phyloP scores from a whole-genome alignment of 1,140 invertebrate genomes.

The Andrena cerasifolii region DNA sequence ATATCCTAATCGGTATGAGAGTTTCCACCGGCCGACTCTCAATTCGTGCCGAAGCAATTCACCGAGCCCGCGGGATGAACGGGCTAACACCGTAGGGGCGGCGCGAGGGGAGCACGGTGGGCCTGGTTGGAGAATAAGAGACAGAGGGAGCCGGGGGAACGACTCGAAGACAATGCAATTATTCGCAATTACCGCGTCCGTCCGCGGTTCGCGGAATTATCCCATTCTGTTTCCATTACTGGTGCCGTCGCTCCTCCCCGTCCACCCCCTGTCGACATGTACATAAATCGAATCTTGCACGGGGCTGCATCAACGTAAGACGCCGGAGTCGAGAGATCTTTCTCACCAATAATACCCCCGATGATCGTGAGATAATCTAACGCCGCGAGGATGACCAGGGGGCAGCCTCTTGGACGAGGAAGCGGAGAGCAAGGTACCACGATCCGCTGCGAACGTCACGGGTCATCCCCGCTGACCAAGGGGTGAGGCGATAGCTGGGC shows the following conservation, averaged over 20 bases:
- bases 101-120: conserved; percentile 14
- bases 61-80: conserved; percentile 43
- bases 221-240: conserved; percentile 80
- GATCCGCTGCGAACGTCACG: conserved; percentile 26
- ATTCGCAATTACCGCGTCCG: conserved; percentile 82
- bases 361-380: no score
- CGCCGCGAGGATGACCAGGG: no score
- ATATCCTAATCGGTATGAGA: conserved; percentile 71
- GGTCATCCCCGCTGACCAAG: conserved; percentile 30
- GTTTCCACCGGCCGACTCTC: conserved; percentile 67
- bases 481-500: neutral
- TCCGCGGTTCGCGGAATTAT: conserved; percentile 79
- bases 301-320: conserved; percentile 34
- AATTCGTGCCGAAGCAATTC: conserved; percentile 74
- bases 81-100: conserved; percentile 22
- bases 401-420: conserved; percentile 1
- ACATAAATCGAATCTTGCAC: conserved; percentile 25
- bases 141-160: conserved; percentile 73
- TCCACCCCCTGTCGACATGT: conserved; percentile 21
- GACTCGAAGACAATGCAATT: conserved; percentile 83
- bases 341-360: no score
- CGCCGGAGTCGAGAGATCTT: no score
- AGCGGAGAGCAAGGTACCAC: neutral
- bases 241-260: conserved; percentile 57
- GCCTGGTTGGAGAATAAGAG: conserved; percentile 36